phyloP scores from a whole-genome alignment of 1,140 invertebrate species.

The Meloidogyne hapla region DNA sequence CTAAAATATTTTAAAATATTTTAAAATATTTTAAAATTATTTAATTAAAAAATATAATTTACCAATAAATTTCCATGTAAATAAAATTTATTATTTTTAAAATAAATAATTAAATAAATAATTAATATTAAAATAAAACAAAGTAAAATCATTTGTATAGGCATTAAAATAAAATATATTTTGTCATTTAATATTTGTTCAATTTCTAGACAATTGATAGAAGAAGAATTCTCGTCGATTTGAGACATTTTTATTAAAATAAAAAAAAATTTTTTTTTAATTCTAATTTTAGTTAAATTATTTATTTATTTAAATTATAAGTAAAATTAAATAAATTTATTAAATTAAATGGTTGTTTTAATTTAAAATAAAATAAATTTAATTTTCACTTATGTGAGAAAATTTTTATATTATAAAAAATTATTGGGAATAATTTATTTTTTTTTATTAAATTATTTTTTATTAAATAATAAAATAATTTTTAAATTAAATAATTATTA shows the following conservation, averaged over 20 bases:
- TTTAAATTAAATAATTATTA: too few species aligned
- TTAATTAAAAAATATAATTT: background rate
- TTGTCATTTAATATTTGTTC: background rate
- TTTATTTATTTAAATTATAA: too few species aligned
- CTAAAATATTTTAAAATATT: slow-evolving; percentile 9
- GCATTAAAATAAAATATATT: background rate
- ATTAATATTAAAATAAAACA: slow-evolving; percentile 1
- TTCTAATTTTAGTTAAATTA: too few species aligned
- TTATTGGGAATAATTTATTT: too few species aligned
- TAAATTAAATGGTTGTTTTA: too few species aligned
- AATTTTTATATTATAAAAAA: too few species aligned
- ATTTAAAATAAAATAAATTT: too few species aligned
- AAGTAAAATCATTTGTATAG: slow-evolving; percentile 1
- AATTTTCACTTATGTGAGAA: too few species aligned
- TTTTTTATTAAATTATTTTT: too few species aligned
- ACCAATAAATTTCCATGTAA: slow-evolving; percentile 8
- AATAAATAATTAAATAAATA: slow-evolving; percentile 15
- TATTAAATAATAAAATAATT: too few species aligned
- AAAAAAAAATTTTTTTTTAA: background rate
- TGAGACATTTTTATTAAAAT: background rate
- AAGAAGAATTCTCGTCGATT: background rate
- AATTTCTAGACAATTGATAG: background rate
- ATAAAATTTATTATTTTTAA: slow-evolving; percentile 12
- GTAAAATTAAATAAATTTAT: too few species aligned
- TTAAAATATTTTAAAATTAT: background rate